Evolutionary conservation across 1,140 invertebrate genomes (phyloP).

Genomic region (Potamilus streckersoni): DNA sequence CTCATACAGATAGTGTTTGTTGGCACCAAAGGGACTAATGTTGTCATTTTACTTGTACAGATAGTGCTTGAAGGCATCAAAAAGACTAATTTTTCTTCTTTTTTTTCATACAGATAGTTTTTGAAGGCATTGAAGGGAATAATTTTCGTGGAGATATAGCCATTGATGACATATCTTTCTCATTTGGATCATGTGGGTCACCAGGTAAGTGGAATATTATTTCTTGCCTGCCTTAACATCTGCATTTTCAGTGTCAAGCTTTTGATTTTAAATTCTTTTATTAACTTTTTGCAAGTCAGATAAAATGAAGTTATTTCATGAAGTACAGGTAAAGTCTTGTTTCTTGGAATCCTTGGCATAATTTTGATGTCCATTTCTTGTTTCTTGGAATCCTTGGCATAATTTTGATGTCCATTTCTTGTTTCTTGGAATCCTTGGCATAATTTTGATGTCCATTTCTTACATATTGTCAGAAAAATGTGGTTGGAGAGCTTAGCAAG

Average conservation of each 20-base stretch:
- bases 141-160: constrained; percentile 73
- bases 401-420: not conserved
- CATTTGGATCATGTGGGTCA: constrained; percentile 38
- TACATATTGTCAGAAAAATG: not conserved
- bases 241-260: not conserved
- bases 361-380: not conserved
- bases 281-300: no score
- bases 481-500: not conserved
- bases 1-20: not conserved
- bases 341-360: not conserved
- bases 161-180: constrained; percentile 55
- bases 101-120: constrained; percentile 72
- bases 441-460: not conserved
- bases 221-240: not conserved
- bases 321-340: not conserved
- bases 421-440: not conserved
- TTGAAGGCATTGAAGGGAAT: constrained; percentile 76
- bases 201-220: constrained; percentile 25
- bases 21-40: not conserved
- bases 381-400: not conserved
- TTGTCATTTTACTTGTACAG: constrained; percentile 63
- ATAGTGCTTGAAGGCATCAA: constrained; percentile 65
- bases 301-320: not conserved
- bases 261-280: no score
- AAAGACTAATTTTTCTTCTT: not conserved